Percentiles rank a stretch among this genome's conserved stretches.
phyloP scores from a whole-genome alignment of 2,888 invertebrate species.

The Tinea pellionella region DNA sequence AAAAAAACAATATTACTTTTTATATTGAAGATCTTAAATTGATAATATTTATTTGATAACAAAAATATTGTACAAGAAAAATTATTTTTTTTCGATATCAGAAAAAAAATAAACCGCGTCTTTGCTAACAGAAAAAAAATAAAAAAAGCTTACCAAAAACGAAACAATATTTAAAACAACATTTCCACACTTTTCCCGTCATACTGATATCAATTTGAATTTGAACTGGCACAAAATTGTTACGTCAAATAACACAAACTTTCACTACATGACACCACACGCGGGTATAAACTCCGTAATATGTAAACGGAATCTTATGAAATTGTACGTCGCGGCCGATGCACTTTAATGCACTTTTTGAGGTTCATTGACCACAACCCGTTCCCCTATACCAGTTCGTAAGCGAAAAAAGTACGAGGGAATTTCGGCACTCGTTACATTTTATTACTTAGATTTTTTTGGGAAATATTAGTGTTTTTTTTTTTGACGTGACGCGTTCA shows the following conservation, averaged over 20 bases:
- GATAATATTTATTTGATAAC: no score
- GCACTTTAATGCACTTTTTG: slow-evolving; percentile 25
- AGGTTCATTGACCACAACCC: slow-evolving; percentile 29
- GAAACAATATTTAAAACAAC: slow-evolving; percentile 45
- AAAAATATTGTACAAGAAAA: no score
- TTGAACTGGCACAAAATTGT: slow-evolving; percentile 18
- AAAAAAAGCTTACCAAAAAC: slow-evolving; percentile 44
- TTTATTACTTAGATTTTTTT: background rate
- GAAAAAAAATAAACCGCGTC: no score
- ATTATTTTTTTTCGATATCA: no score
- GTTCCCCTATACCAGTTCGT: background rate
- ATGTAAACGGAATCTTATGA: slow-evolving; percentile 30
- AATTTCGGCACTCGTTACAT: background rate
- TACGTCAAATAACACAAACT: slow-evolving; percentile 52
- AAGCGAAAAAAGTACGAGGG: background rate
- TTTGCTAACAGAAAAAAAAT: background rate
- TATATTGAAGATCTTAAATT: no score
- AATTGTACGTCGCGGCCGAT: slow-evolving; percentile 31
- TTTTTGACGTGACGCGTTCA: slow-evolving; percentile 33
- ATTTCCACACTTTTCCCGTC: slow-evolving; percentile 39
- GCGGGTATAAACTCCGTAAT: background rate
- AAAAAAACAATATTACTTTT: no score
- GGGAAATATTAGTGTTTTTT: background rate
- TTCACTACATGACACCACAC: slow-evolving; percentile 41
- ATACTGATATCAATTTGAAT: slow-evolving; percentile 29